Percentiles rank a stretch among this genome's conserved stretches.
These are phyloP conservation scores for Cheilosia urbana DNA, from an alignment of 2,888 invertebrate species.

Conservation along the genomic window DNA sequence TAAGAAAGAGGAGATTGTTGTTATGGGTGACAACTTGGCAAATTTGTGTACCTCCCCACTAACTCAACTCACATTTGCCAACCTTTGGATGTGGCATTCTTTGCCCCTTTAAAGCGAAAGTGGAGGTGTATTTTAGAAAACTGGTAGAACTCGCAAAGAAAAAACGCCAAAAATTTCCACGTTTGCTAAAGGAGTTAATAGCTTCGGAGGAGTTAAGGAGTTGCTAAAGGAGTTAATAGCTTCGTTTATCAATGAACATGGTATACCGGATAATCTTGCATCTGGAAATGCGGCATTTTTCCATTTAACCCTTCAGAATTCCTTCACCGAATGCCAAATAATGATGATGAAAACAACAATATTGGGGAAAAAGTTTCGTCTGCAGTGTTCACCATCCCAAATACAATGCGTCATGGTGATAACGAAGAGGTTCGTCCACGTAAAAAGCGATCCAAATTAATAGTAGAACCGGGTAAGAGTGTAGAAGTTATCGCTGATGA, in stretches of 20 bases:
- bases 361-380: slow-evolving; percentile 10
- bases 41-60: not conserved
- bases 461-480: too few relatives aligned
- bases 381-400: not conserved
- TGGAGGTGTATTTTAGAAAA: slow-evolving; percentile 6
- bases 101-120: not conserved
- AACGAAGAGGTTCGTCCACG: too few relatives aligned
- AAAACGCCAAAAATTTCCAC: too few relatives aligned
- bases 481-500: too few relatives aligned
- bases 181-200: too few relatives aligned
- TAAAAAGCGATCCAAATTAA: too few relatives aligned
- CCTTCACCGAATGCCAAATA: not conserved
- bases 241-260: too few relatives aligned
- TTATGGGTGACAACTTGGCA: not conserved
- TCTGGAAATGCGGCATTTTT: slow-evolving; percentile 7
- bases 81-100: too few relatives aligned
- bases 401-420: not conserved
- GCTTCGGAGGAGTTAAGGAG: too few relatives aligned
- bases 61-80: too few relatives aligned
- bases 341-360: not conserved
- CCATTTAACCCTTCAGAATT: slow-evolving; percentile 9
- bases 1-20: not conserved
- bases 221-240: too few relatives aligned
- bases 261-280: not conserved
- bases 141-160: not conserved